These are phyloP conservation scores for Augiades crinisus DNA, from an alignment of 2,888 invertebrate genomes.

Conservation along the genomic window DNA sequence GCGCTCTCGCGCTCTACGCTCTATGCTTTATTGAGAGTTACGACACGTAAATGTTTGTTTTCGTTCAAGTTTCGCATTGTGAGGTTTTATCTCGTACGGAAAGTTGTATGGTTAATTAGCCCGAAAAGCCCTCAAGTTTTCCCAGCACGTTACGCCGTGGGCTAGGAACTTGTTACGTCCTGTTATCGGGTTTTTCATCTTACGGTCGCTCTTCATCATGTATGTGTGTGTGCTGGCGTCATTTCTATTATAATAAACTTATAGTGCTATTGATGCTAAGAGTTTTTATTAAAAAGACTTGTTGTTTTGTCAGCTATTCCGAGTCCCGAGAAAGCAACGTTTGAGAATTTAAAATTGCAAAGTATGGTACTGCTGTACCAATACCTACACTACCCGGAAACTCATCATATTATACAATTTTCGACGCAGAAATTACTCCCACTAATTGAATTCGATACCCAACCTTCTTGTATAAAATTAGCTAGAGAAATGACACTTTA, in stretches of 20 bases:
- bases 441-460: too few species aligned
- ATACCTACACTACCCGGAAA: too few species aligned
- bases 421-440: too few species aligned
- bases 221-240: not conserved
- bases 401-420: too few species aligned
- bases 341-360: too few species aligned
- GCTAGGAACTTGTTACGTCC: constrained; percentile 57
- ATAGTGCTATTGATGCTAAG: too few species aligned
- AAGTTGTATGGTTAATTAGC: constrained; percentile 69
- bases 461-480: too few species aligned
- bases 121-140: constrained; percentile 59
- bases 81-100: constrained; percentile 53
- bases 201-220: constrained; percentile 36
- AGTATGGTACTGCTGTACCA: too few species aligned
- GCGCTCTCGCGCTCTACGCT: constrained; percentile 2
- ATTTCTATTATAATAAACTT: not conserved
- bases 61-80: constrained; percentile 46
- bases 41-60: constrained; percentile 46
- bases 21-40: constrained; percentile 22
- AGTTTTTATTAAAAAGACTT: too few species aligned
- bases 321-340: too few species aligned
- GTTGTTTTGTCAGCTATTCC: too few species aligned
- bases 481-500: too few species aligned
- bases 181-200: constrained; percentile 46
- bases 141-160: constrained; percentile 59